phyloP scores from a whole-genome alignment of 2,888 invertebrate species.

The Parnassius apollo region DNA sequence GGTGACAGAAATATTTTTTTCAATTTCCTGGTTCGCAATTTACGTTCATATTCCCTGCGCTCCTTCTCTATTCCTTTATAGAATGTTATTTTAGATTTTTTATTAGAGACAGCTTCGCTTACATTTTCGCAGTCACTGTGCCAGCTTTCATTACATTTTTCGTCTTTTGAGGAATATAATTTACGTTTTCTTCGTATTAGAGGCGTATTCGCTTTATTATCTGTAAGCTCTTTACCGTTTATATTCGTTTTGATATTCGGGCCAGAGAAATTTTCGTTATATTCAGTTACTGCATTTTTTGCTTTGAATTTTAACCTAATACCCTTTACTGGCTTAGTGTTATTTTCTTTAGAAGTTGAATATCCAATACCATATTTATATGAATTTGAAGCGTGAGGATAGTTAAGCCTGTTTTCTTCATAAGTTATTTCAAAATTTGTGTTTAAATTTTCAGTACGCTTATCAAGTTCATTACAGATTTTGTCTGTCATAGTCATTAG shows the following conservation, averaged over 20 bases:
- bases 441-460: constrained; percentile 43
- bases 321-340: constrained; percentile 27
- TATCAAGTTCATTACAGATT: constrained; percentile 55
- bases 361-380: constrained; percentile 11
- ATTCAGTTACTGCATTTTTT: constrained; percentile 18
- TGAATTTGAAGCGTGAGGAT: neutral
- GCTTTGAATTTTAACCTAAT: constrained; percentile 29
- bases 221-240: constrained; percentile 7
- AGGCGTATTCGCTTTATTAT: constrained; percentile 28
- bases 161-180: constrained; percentile 64
- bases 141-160: constrained; percentile 35
- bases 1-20: constrained; percentile 44
- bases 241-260: neutral
- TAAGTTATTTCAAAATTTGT: constrained; percentile 29
- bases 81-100: constrained; percentile 34
- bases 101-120: constrained; percentile 8
- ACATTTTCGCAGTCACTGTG: constrained; percentile 32
- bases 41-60: constrained; percentile 42
- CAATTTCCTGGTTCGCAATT: constrained; percentile 39
- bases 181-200: constrained; percentile 54
- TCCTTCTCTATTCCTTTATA: constrained; percentile 63
- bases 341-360: constrained; percentile 18
- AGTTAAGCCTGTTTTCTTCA: constrained; percentile 1
- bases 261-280: neutral
- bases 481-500: constrained; percentile 47